phyloP scores from a whole-genome alignment of 2,113 vertebrate genomes.

The Oncorhynchus keta region DNA sequence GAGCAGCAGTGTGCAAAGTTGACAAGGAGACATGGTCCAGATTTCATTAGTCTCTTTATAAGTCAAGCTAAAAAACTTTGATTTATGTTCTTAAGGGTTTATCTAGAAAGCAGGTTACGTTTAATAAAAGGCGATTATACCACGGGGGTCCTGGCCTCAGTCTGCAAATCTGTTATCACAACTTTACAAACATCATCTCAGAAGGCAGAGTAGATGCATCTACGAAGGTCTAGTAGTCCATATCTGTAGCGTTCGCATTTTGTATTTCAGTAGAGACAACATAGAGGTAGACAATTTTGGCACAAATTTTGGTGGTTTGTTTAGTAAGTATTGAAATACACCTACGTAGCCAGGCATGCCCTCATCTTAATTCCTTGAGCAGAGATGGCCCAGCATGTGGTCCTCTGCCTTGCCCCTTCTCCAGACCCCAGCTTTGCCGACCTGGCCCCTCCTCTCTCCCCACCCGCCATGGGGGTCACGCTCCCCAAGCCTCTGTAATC shows the following conservation, averaged over 20 bases:
- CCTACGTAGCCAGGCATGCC: not conserved
- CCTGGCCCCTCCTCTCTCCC: not conserved
- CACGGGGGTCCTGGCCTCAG: slow-evolving; percentile 14
- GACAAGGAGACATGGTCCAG: not conserved
- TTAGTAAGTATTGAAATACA: not conserved
- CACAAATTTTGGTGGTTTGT: not conserved
- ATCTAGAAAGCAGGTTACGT: slow-evolving; percentile 28
- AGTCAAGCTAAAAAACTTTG: slow-evolving; percentile 31
- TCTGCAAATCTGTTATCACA: not conserved
- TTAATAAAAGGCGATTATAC: slow-evolving; percentile 27
- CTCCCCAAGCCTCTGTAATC: not conserved
- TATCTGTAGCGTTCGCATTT: no score
- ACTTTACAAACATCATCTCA: not conserved
- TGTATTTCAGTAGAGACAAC: not conserved
- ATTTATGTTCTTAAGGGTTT: slow-evolving; percentile 32
- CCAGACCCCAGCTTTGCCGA: not conserved
- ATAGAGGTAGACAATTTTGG: not conserved
- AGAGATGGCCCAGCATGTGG: slow-evolving; percentile 22
- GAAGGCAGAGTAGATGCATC: not conserved
- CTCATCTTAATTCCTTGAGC: slow-evolving; percentile 1
- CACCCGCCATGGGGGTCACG: not conserved
- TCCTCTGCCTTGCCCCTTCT: slow-evolving; percentile 17
- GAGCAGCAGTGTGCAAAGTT: no score
- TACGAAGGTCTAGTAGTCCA: no score
- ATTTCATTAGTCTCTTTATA: not conserved